Evolutionary conservation across 2,797 vertebrate species (phyloP).

Genomic region (Euthynnus affinis): DNA sequence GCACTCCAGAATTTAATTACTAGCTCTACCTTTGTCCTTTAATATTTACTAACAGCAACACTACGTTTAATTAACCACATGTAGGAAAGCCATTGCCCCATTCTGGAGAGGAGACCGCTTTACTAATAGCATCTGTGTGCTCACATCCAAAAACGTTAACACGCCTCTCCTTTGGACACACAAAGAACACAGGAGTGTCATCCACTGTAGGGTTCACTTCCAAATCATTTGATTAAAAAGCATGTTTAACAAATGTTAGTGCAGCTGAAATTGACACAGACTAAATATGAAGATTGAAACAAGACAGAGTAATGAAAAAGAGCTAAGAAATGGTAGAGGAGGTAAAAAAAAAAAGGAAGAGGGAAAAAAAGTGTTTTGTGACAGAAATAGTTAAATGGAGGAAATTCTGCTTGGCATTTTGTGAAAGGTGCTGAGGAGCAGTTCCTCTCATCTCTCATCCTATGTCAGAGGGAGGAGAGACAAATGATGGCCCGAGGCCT

Average conservation of each 20-base stretch:
- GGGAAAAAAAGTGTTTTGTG: slow-evolving; percentile 15
- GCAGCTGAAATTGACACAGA: background rate
- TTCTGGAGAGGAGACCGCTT: slow-evolving; percentile 53
- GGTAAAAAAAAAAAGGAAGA: background rate
- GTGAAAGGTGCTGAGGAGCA: slow-evolving; percentile 75
- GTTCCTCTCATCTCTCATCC: slow-evolving; percentile 73
- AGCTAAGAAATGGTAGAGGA: slow-evolving; percentile 9
- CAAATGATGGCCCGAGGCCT: slow-evolving; percentile 76
- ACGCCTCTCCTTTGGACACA: slow-evolving; percentile 17
- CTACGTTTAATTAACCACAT: slow-evolving; percentile 79
- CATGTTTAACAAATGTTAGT: slow-evolving; percentile 24
- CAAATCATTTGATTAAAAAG: slow-evolving; percentile 34
- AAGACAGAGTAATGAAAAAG: slow-evolving; percentile 14
- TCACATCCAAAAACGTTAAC: slow-evolving; percentile 58
- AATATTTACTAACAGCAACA: slow-evolving; percentile 85
- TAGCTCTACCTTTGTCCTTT: slow-evolving; percentile 84
- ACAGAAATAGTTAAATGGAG: slow-evolving; percentile 62
- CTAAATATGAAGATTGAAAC: slow-evolving; percentile 18
- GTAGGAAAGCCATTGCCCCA: slow-evolving; percentile 60
- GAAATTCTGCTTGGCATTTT: slow-evolving; percentile 79
- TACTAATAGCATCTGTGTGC: slow-evolving; percentile 65
- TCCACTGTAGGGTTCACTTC: background rate
- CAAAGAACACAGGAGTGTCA: slow-evolving; percentile 14
- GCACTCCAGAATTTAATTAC: slow-evolving; percentile 84
- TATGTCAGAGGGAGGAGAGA: slow-evolving; percentile 70